Conservation (phyloP, 2,888 invertebrate species). For the Hypsopygia costalis region DNA sequence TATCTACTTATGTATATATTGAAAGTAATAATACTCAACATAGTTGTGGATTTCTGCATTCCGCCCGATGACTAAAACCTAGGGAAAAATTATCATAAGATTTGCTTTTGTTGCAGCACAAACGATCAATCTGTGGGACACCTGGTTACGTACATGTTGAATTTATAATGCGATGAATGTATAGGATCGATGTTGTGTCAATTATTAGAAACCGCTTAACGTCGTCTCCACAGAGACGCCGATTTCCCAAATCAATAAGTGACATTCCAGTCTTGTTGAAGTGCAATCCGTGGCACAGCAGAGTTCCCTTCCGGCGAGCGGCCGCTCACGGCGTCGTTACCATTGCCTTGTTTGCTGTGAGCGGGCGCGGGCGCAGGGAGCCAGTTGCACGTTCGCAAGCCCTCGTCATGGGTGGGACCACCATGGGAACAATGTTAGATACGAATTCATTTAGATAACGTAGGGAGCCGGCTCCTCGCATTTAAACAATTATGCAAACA, state of each 20-base stretch:
- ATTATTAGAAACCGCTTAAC: conserved; percentile 36
- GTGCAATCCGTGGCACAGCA: conserved; percentile 53
- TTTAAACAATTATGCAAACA: conserved; percentile 59
- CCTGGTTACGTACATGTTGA: conserved; percentile 48
- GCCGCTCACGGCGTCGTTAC: conserved; percentile 6
- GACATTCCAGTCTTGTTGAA: conserved; percentile 80
- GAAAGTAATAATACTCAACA: conserved; percentile 76
- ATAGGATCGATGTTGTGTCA: conserved; percentile 47
- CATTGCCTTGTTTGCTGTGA: conserved; percentile 4
- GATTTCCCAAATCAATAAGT: conserved; percentile 68
- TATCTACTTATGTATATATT: conserved; percentile 78
- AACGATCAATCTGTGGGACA: conserved; percentile 39
- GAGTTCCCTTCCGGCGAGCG: not conserved
- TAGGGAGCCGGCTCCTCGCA: conserved; percentile 48
- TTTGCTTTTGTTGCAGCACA: conserved; percentile 56
- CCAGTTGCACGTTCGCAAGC: conserved; percentile 62
- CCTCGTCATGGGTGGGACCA: conserved; percentile 81
- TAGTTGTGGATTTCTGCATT: conserved; percentile 82
- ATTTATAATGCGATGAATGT: conserved; percentile 31
- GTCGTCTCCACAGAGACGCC: conserved; percentile 49
- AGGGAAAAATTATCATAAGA: conserved; percentile 67
- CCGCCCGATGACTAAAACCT: conserved; percentile 80
- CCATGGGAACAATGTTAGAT: conserved; percentile 79
- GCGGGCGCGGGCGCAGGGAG: conserved; percentile 26
- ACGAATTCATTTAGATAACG: conserved; percentile 68